phyloP scores from a whole-genome alignment of 2,797 vertebrate species.

The Orientallactaga sibirica region DNA sequence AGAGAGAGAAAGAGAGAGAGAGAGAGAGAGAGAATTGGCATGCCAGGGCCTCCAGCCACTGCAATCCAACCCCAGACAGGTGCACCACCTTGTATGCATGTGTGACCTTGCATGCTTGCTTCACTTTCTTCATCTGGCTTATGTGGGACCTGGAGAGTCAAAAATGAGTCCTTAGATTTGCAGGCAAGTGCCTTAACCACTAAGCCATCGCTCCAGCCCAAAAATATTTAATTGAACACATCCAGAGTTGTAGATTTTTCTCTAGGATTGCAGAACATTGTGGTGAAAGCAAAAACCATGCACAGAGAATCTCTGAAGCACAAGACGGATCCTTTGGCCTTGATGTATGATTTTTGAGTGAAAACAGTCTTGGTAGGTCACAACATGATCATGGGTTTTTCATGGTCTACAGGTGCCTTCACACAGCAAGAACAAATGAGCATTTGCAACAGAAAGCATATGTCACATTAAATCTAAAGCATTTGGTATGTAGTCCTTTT shows the following conservation, averaged over 20 bases:
- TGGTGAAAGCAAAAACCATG: not conserved
- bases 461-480: not conserved
- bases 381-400: not conserved
- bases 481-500: not conserved
- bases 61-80: too few relatives aligned
- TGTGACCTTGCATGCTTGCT: too few relatives aligned
- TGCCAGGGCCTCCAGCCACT: too few relatives aligned
- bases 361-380: not conserved
- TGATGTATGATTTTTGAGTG: not conserved
- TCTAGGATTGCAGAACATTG: not conserved
- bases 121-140: too few relatives aligned
- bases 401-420: not conserved
- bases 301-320: not conserved
- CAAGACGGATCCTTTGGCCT: not conserved
- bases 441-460: not conserved
- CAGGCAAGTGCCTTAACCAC: too few relatives aligned
- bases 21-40: too few relatives aligned
- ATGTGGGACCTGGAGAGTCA: too few relatives aligned
- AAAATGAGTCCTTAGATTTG: too few relatives aligned
- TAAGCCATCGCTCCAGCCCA: too few relatives aligned
- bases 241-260: not conserved
- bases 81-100: too few relatives aligned
- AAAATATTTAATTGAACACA: too few relatives aligned
- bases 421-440: not conserved
- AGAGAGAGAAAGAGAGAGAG: too few relatives aligned